A percentile compares a stretch with the other conserved stretches of the same genome.
Conservation (phyloP, 2,888 invertebrate species). For the Cheilosia pagana region DNA sequence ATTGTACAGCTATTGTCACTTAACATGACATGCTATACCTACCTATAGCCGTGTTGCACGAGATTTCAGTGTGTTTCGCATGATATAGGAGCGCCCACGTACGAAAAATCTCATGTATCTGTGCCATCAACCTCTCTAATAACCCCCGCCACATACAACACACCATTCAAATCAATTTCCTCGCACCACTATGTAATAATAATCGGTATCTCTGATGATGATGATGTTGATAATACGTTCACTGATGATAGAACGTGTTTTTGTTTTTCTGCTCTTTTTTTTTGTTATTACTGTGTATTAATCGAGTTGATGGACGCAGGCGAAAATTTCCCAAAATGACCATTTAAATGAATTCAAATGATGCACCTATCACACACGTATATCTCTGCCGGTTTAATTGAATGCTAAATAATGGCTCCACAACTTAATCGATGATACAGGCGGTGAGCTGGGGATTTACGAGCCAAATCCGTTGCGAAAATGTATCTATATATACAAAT, state of each 20-base stretch:
- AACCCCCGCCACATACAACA: slow-evolving; percentile 8
- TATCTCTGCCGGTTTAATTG: slow-evolving; percentile 58
- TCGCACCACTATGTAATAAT: slow-evolving; percentile 51
- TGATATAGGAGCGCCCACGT: slow-evolving; percentile 25
- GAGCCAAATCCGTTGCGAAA: slow-evolving; percentile 42
- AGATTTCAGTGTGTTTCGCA: slow-evolving; percentile 44
- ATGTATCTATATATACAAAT: slow-evolving; percentile 35
- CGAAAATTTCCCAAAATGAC: slow-evolving; percentile 70
- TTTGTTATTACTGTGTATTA: slow-evolving; percentile 31
- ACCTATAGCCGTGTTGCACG: slow-evolving; percentile 29
- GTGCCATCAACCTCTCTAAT: slow-evolving; percentile 29
- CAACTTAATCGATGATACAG: slow-evolving; percentile 56
- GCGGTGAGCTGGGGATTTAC: slow-evolving; percentile 18
- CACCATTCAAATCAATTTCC: slow-evolving; percentile 68
- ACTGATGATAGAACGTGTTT: slow-evolving; percentile 44
- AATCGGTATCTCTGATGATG: slow-evolving; percentile 55
- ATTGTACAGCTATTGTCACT: slow-evolving; percentile 61
- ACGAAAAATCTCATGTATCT: slow-evolving; percentile 27
- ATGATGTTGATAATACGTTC: slow-evolving; percentile 52
- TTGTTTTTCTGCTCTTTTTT: slow-evolving; percentile 16
- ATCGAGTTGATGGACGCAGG: slow-evolving; percentile 43
- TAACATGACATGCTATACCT: slow-evolving; percentile 47
- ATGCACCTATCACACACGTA: slow-evolving; percentile 63
- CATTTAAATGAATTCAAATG: slow-evolving; percentile 73
- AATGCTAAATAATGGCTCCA: slow-evolving; percentile 60